Evolutionary conservation across 2,888 invertebrate species (phyloP).

Genomic region (Sceliomorpha sp.): DNA sequence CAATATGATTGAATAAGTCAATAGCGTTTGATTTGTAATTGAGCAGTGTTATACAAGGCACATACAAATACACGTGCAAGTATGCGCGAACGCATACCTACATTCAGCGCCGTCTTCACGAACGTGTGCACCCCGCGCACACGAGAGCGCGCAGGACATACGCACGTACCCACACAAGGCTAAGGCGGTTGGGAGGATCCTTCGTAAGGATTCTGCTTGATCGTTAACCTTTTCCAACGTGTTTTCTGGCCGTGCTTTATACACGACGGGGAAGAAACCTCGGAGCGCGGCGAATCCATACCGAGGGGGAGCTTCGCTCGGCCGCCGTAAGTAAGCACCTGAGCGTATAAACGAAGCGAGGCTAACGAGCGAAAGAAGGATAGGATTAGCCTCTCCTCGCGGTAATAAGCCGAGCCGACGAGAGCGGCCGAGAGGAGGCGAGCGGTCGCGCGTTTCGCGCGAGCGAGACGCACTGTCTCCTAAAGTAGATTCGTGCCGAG

Average conservation of each 20-base stretch:
- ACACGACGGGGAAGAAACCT: constrained; percentile 53
- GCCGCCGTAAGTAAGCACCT: constrained; percentile 64
- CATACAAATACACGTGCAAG: background rate
- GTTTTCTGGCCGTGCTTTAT: constrained; percentile 28
- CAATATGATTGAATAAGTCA: constrained; percentile 51
- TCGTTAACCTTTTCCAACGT: constrained; percentile 52
- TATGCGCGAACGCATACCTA: too few species aligned
- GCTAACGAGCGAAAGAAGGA: constrained; percentile 73
- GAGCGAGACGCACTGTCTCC: constrained; percentile 63
- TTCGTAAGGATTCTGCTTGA: constrained; percentile 40
- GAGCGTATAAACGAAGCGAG: constrained; percentile 65
- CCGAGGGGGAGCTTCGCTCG: constrained; percentile 40
- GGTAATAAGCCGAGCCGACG: constrained; percentile 72
- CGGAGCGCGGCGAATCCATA: constrained; percentile 42
- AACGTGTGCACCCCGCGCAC: too few species aligned
- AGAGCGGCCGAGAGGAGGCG: constrained; percentile 57
- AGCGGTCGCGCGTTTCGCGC: constrained; percentile 50
- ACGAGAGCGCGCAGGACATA: too few species aligned
- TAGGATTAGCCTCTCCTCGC: constrained; percentile 69
- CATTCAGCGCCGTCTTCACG: too few species aligned
- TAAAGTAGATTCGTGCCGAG: constrained; percentile 77
- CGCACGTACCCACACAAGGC: constrained; percentile 3
- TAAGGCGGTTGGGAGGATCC: constrained; percentile 10
- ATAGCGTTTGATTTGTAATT: constrained; percentile 49
- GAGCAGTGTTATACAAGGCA: background rate